Evolutionary conservation across 2,113 vertebrate genomes (phyloP), one percentile per base, ranked within the genome.

Genomic region (Condylura cristata): DNA sequence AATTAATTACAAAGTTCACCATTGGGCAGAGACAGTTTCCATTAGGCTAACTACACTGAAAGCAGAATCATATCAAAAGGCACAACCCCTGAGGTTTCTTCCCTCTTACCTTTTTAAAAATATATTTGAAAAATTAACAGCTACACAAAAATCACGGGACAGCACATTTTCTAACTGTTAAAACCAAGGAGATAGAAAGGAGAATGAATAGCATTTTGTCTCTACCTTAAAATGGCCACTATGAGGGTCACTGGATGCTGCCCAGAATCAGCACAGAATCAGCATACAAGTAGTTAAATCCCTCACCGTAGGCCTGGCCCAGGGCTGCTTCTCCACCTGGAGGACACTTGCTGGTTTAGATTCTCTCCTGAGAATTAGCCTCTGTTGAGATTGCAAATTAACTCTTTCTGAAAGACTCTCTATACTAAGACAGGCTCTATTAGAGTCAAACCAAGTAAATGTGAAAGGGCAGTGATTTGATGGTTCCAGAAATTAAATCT

Each of bases 361-460:
- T 70, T 87, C 48, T 89, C 91, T 61, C 72, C 48, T 30, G 61
- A 95, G 95, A 95, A 94, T 94, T 91, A 93, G 74, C 65, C 39
- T 91, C 60, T 88, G 41, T 71, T 71, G 96, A 80, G 22, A 86
- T n/a, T 92, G 68, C 81, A 93, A 95, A 90, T 95, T 92, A 94
- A 97, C 96, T 95, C 94, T 87, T 97, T 95, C 61, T 86, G 34
- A 90, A 94, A 95, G 63, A 76, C 51, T 86, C 61, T 63, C 83
- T 89, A 44, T 44, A 79, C 53, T 93, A 95, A 95, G 84, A 63
- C 48, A 65, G 28, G 34, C 56, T 94, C 80, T 91, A 24, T 95
- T 82, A 91, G 26, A 82, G 78, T 74, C 60, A 87, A 86, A 58
- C 39, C 76, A 91, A 94, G 93, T 46, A 93, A 61, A 89, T 85